Conservation (phyloP, 2,113 vertebrate species). For the Etheostoma cragini region DNA sequence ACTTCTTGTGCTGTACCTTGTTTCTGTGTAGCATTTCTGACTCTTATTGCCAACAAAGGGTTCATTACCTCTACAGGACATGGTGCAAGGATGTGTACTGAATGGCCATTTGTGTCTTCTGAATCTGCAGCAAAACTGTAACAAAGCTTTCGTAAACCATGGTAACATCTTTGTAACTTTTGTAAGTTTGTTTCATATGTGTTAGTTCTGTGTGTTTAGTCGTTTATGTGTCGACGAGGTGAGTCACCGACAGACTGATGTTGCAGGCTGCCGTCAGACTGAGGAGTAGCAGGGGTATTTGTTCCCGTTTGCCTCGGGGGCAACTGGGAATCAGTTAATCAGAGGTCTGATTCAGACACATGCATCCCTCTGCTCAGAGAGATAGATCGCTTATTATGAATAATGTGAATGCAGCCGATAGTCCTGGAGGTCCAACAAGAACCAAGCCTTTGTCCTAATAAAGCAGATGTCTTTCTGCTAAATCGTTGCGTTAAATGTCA, state of each 20-base stretch:
- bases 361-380: conserved; percentile 33
- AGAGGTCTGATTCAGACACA: conserved; percentile 55
- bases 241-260: conserved; percentile 43
- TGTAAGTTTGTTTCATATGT: background rate
- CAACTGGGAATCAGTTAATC: conserved; percentile 65
- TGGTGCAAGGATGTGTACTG: background rate
- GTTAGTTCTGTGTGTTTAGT: background rate
- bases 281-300: conserved; percentile 67
- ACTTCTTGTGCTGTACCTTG: background rate
- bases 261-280: conserved; percentile 49
- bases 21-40: background rate
- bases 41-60: background rate
- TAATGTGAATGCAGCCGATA: conserved; percentile 46
- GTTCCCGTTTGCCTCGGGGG: conserved; percentile 66
- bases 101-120: background rate
- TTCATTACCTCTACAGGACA: background rate
- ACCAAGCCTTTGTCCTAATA: conserved; percentile 19
- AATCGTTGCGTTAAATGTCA: conserved; percentile 6
- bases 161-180: background rate
- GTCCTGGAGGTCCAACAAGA: conserved; percentile 24
- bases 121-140: background rate
- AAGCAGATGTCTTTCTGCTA: conserved; percentile 11
- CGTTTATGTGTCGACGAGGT: conserved; percentile 29
- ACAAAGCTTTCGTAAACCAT: background rate
- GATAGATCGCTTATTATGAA: conserved; percentile 33